phyloP scores from a whole-genome alignment of 1,140 invertebrate species.

The Coptotermes formosanus region DNA sequence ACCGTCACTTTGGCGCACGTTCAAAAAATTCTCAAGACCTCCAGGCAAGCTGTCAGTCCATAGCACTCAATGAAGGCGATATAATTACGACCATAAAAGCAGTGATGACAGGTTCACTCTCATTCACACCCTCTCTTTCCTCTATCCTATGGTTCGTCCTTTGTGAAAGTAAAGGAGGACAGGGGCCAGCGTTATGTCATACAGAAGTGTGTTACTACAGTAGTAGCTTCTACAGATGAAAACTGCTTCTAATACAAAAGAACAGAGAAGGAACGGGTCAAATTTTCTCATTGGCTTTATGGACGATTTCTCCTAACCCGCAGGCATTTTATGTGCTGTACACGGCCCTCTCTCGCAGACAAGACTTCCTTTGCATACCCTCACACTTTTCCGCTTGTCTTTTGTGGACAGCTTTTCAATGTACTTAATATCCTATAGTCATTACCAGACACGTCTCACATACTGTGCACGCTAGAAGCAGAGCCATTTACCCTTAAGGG shows the following conservation, averaged over 20 bases:
- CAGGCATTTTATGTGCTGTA: not conserved
- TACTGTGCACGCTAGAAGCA: not conserved
- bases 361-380: not conserved
- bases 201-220: not conserved
- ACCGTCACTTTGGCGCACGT: not conserved
- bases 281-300: slow-evolving; percentile 17
- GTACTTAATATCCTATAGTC: not conserved
- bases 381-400: not conserved
- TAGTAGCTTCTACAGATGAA: too few species aligned
- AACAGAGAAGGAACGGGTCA: not conserved
- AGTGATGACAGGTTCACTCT: not conserved
- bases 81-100: slow-evolving; percentile 12
- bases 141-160: not conserved
- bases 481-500: not conserved
- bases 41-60: not conserved
- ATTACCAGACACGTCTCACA: not conserved
- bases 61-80: not conserved
- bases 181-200: not conserved
- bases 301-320: not conserved
- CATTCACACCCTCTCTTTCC: not conserved
- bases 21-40: not conserved
- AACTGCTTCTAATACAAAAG: not conserved
- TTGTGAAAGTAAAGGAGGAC: not conserved
- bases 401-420: not conserved
- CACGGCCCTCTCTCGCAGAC: not conserved